These are phyloP conservation scores for Eriosoma lanigerum DNA, from an alignment of 1,140 invertebrate genomes.

Conservation along the genomic window DNA sequence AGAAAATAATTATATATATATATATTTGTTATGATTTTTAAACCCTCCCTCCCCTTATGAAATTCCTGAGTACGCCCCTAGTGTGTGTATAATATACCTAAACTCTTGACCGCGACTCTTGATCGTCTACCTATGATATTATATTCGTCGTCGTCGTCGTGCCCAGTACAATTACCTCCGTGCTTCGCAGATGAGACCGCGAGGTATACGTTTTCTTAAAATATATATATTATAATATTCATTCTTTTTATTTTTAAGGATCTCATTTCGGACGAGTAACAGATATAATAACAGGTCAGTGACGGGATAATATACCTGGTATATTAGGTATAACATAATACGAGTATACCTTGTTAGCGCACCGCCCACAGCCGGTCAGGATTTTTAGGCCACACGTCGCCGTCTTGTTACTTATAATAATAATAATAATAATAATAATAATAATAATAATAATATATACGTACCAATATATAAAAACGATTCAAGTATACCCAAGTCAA, in stretches of 20 bases:
- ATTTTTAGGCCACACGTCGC: slow-evolving; percentile 50
- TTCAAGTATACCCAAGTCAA: background rate
- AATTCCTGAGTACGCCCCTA: too few relatives aligned
- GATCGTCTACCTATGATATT: too few relatives aligned
- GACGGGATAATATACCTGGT: slow-evolving; percentile 50
- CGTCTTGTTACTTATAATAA: slow-evolving; percentile 38
- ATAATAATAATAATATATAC: slow-evolving; percentile 14
- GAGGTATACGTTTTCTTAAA: too few relatives aligned
- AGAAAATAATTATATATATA: too few relatives aligned
- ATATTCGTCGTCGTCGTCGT: background rate
- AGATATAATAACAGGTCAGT: slow-evolving; percentile 48
- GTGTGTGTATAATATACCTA: too few relatives aligned
- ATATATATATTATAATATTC: background rate
- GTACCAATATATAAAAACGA: background rate
- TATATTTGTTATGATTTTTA: too few relatives aligned
- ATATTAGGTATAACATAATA: background rate
- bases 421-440: slow-evolving; percentile 37
- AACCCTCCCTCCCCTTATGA: too few relatives aligned
- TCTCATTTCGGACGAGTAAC: slow-evolving; percentile 48
- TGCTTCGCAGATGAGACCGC: background rate
- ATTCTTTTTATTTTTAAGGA: slow-evolving; percentile 50
- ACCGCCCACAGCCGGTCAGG: slow-evolving; percentile 49
- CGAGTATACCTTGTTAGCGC: slow-evolving; percentile 51
- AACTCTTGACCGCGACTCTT: slow-evolving; percentile 5
- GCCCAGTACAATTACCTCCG: slow-evolving; percentile 33